Evolutionary conservation across 2,113 vertebrate species (phyloP).

Genomic region (Piaya cayana): DNA sequence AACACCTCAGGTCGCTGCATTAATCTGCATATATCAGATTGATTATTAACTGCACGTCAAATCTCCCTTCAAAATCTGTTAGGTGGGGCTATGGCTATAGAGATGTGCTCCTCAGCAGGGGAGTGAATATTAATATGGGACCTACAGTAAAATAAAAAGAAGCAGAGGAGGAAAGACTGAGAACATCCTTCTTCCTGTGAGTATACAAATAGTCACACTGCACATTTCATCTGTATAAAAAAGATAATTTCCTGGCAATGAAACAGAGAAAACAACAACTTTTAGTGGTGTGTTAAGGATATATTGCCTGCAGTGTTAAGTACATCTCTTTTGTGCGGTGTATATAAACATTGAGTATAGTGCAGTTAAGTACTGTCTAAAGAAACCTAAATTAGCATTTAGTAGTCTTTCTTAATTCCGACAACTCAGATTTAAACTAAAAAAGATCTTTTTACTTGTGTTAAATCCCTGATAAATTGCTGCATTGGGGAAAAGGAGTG

Average conservation of each 20-base stretch:
- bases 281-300: background rate
- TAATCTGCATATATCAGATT: slow-evolving; percentile 7
- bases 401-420: background rate
- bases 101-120: background rate
- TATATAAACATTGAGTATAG: background rate
- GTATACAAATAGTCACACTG: background rate
- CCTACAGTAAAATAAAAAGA: background rate
- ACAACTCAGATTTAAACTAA: background rate
- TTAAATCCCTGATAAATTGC: background rate
- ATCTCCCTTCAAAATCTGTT: background rate
- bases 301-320: background rate
- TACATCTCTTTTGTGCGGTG: background rate
- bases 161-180: background rate
- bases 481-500: background rate
- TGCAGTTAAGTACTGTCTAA: background rate
- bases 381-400: background rate
- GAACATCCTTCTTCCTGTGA: background rate
- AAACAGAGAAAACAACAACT: background rate
- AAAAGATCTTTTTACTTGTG: background rate
- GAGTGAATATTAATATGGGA: background rate
- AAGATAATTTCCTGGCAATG: background rate
- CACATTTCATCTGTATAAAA: background rate
- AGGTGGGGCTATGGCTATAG: background rate
- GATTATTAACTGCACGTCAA: background rate
- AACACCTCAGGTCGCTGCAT: background rate